Percentiles rank a stretch among this genome's conserved stretches.
These are phyloP conservation scores for Cryptus armator DNA, from an alignment of 2,888 invertebrate species.

Conservation along the genomic window DNA sequence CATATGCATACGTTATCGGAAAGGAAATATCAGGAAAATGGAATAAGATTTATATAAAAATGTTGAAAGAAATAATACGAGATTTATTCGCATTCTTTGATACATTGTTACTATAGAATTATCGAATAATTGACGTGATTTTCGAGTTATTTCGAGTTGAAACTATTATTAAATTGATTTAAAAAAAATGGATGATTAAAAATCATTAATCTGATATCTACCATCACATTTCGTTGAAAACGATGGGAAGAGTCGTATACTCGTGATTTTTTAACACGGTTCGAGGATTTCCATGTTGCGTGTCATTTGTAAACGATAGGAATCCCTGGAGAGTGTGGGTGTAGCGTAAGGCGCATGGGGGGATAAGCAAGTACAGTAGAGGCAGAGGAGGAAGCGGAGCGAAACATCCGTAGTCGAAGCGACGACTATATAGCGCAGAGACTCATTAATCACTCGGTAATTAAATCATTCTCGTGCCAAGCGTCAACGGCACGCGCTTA, in stretches of 20 bases:
- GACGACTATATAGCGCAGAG: constrained; percentile 64
- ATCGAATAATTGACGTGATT: too few species aligned
- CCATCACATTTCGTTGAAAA: too few species aligned
- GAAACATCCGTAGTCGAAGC: constrained; percentile 24
- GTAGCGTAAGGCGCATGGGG: neutral
- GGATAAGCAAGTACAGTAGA: constrained; percentile 41
- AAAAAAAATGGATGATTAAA: too few species aligned
- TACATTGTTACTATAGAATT: neutral
- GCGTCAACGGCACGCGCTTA: constrained; percentile 76
- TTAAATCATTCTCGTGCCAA: constrained; percentile 78
- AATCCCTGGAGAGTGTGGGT: neutral
- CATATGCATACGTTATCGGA: too few species aligned
- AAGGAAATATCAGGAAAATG: too few species aligned
- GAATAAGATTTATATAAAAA: too few species aligned
- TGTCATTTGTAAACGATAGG: constrained; percentile 10
- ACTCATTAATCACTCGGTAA: constrained; percentile 79
- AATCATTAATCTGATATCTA: too few species aligned
- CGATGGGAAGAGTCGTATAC: too few species aligned
- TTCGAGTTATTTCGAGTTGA: too few species aligned
- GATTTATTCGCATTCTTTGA: neutral
- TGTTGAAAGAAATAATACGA: neutral
- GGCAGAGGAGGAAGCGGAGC: constrained; percentile 30
- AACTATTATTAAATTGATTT: too few species aligned
- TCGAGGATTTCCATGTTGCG: constrained; percentile 20
- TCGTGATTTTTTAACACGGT: neutral